phyloP scores from a whole-genome alignment of 2,888 invertebrate genomes.

The Cryptocephalus primarius region DNA sequence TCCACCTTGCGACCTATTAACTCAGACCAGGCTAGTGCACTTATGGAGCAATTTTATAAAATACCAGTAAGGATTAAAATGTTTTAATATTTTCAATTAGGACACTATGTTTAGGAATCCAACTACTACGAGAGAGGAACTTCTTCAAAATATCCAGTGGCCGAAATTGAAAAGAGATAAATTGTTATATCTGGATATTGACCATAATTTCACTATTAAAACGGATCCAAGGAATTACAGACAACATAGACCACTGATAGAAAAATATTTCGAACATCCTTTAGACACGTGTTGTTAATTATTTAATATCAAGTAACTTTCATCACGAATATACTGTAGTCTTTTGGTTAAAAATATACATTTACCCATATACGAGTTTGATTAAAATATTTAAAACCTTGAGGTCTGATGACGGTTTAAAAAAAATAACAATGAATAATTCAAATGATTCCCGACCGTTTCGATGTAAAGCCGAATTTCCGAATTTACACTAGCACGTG shows the following conservation, averaged over 20 bases:
- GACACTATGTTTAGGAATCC: constrained; percentile 5
- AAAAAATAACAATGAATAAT: no score
- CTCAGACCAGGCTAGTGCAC: constrained; percentile 10
- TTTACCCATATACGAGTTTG: no score
- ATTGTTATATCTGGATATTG: constrained; percentile 10
- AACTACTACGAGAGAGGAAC: constrained; percentile 7
- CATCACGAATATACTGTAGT: no score
- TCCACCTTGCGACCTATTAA: constrained; percentile 9
- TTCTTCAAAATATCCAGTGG: constrained; percentile 11
- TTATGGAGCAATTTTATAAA: constrained; percentile 12
- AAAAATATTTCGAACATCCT: constrained; percentile 8
- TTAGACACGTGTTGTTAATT: neutral
- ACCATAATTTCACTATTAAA: constrained; percentile 7
- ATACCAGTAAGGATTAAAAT: constrained; percentile 6
- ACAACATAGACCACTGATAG: constrained; percentile 6
- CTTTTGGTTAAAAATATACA: no score
- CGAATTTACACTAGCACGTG: no score
- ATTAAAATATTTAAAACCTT: no score
- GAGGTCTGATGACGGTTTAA: no score
- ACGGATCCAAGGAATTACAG: constrained; percentile 8
- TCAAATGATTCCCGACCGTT: no score
- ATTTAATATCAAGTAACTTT: no score
- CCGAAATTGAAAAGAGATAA: constrained; percentile 6
- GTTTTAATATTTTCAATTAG: neutral
- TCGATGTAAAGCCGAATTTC: no score